These are phyloP conservation scores for Brachyhypopomus occidentalis DNA, from an alignment of 2,113 vertebrate genomes.

Conservation along the genomic window DNA sequence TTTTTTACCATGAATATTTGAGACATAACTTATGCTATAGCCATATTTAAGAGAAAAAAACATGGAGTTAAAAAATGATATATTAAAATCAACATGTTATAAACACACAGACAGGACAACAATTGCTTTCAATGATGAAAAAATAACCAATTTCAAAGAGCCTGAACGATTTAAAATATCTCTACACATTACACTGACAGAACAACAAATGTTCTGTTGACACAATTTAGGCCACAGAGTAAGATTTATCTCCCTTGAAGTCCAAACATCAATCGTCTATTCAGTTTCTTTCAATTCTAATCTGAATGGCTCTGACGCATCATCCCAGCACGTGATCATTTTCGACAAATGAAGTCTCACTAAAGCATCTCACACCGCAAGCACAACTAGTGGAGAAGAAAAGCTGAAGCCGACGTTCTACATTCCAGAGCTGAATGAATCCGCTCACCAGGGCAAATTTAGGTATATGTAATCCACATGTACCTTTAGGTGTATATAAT, in stretches of 20 bases:
- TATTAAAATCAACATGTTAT: too few relatives aligned
- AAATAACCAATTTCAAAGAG: background rate
- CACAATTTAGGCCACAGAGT: background rate
- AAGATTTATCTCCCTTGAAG: background rate
- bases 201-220: background rate
- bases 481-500: too few relatives aligned
- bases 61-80: too few relatives aligned
- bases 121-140: background rate
- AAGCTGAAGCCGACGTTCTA: background rate
- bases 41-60: too few relatives aligned
- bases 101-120: background rate
- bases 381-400: background rate
- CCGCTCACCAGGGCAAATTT: conserved; percentile 8
- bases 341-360: background rate
- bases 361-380: conserved; percentile 20
- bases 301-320: background rate
- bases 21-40: too few relatives aligned
- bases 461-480: too few relatives aligned
- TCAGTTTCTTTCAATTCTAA: background rate
- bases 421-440: background rate
- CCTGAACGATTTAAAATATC: background rate
- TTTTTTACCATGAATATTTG: too few relatives aligned
- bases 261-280: background rate
- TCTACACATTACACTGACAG: background rate
- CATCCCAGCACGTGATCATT: background rate